Evolutionary conservation across 2,797 vertebrate species (phyloP), one percentile per base, ranked within the genome.

Genomic region (Acanthornis magna): DNA sequence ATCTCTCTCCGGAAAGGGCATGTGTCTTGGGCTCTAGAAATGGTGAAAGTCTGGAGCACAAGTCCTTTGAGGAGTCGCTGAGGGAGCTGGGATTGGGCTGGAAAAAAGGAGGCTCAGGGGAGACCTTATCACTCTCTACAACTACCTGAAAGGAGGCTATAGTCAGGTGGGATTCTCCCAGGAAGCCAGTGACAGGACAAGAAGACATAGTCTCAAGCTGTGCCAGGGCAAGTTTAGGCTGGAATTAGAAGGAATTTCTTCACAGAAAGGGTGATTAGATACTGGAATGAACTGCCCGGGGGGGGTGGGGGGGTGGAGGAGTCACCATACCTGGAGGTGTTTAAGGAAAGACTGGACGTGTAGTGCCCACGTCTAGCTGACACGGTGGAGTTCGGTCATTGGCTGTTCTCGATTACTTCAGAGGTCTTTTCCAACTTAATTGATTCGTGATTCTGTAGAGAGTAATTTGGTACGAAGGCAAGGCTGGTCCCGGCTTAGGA

Each of bases 401-500:
- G 38, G 10, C 26, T 76, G 20, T 21, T 51, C 57, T 30, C 27
- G 23, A 63, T 13, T 10, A 70, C 22, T 5, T 63, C 48, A 32
- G 43, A 45, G 27, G 5, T 57, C 16, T 82, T 82, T 70, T 21
- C 42, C 43, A 57, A 26, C 4, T 43, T 15, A 42, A 36, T 5
- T 20, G 25, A 55, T 38, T 70, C 23, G 11, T 1, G 38, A 38
- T 38, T 38, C 38, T 38, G 38, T 38, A 70, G 72, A 21, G 36
- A 20, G 4, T 8, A 5, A 20, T 26, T 29, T 8, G 5, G 7
- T 3, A 16, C 2, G 7, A 40, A 17, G 30, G 8, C 4, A 21
- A 7, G 14, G 22, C 16, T 1, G 27, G 10, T 4, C 32, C 19
- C 2, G 7, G 10, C 9, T 22, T 3, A 5, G 5, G 7, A 2